Evolutionary conservation across 2,797 vertebrate genomes (phyloP), one percentile per base, ranked within the genome.

Genomic region (Cirrhinus mrigala): DNA sequence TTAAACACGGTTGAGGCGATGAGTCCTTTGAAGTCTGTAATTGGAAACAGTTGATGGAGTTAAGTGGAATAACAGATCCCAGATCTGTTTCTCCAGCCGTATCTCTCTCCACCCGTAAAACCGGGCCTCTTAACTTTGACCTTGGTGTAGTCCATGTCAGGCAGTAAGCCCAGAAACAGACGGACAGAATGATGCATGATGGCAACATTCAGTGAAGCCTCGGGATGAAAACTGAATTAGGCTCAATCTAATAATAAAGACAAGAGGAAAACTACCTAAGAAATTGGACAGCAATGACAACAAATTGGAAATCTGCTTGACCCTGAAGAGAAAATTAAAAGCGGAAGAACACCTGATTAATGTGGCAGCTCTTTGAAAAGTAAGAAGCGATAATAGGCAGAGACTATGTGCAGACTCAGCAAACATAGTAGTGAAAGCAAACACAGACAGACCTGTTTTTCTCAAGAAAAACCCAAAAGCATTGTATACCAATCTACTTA

Each of bases 1-100:
- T 86, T 87, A 87, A 87, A 91, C 91, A 58, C 75, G 84, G 46
- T 62, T 88, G 84, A 78, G 80, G 82, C 70, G 85, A 81, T 33
- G 87, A 80, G 81, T 86, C 64, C 89, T 94, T 94, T 94, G 92
- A 94, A 91, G 91, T 91, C 66, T 44, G 71, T 90, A 89, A 89
- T 85, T 90, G 84, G 85, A 90, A 90, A 87, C 85, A 89, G 86
- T 87, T 88, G 86, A 89, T 86, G 89, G 87, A 86, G 70, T 76
- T 69, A 71, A 83, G 76, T 78, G 79, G 74, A 86, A 79, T 66
- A 85, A 75, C 68, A 29, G 58, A 69, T 86, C 79, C 82, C 80
- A 62, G 84, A 44, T 69, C 75, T 82, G 82, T 73, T 77, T 62
- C 33, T 75, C 75, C 54, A 58, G 50, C 18, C 58, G 58, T 81